These are phyloP conservation scores for Apamea crenata DNA, from an alignment of 2,888 invertebrate species.

Conservation along the genomic window DNA sequence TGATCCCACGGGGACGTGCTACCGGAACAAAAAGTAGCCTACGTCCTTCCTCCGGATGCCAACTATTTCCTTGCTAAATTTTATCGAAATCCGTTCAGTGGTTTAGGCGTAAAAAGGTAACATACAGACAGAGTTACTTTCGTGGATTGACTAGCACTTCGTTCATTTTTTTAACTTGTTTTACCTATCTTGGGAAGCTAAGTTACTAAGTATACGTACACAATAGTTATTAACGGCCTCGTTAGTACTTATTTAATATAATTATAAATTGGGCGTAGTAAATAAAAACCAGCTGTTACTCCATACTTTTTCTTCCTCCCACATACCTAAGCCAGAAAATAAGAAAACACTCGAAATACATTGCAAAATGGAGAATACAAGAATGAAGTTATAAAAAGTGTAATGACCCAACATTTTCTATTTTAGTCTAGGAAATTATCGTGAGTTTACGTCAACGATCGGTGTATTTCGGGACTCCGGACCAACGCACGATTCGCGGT, in stretches of 20 bases:
- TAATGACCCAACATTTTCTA: constrained; percentile 42
- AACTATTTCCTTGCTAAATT: background rate
- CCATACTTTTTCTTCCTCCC: background rate
- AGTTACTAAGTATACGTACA: background rate
- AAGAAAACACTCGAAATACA: constrained; percentile 3
- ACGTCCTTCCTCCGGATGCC: background rate
- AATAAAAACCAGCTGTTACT: constrained; percentile 11
- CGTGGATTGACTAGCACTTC: background rate
- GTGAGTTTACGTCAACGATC: constrained; percentile 13
- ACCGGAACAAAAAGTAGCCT: background rate
- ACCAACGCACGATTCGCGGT: constrained; percentile 54
- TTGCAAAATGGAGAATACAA: constrained; percentile 3
- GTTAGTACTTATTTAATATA: background rate
- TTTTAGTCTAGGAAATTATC: constrained; percentile 34
- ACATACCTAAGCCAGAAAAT: constrained; percentile 3
- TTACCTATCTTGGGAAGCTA: background rate
- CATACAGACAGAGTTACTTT: background rate
- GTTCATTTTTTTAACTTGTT: background rate
- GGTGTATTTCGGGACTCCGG: constrained; percentile 49
- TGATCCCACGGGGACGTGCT: no score
- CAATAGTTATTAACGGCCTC: background rate
- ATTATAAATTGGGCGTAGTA: background rate
- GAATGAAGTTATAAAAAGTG: constrained; percentile 32
- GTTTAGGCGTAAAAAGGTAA: background rate
- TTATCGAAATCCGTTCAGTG: background rate